These are phyloP conservation scores for Fragum sueziense DNA, from an alignment of 2,888 invertebrate species.

Conservation along the genomic window DNA sequence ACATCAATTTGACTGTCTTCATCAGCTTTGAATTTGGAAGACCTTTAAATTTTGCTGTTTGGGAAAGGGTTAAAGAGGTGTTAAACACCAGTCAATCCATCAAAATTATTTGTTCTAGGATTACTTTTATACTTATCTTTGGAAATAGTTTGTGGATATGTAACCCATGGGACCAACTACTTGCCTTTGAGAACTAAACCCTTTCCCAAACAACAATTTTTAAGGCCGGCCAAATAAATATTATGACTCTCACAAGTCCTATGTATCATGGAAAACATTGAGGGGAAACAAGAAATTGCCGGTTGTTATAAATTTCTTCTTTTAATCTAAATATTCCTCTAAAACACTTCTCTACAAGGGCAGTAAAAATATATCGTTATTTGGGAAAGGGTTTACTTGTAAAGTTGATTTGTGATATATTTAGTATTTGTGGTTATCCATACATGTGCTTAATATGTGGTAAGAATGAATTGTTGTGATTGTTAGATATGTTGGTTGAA, in stretches of 20 bases:
- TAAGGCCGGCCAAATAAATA: neutral
- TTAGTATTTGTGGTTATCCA: too few species aligned
- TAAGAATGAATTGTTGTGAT: too few species aligned
- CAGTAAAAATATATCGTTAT: neutral
- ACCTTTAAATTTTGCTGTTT: too few species aligned
- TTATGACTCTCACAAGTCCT: neutral
- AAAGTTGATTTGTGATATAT: too few species aligned
- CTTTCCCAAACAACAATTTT: neutral
- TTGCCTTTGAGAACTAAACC: neutral
- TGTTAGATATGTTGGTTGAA: too few species aligned
- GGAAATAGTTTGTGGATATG: neutral
- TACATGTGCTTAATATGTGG: too few species aligned
- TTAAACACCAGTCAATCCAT: neutral
- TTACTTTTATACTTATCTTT: neutral
- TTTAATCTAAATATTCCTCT: neutral
- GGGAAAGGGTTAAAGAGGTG: neutral
- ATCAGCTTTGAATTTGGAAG: too few species aligned
- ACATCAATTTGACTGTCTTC: too few species aligned
- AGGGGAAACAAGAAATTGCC: neutral
- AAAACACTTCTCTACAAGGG: neutral
- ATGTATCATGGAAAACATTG: neutral
- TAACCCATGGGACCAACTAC: neutral
- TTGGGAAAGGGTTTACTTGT: too few species aligned
- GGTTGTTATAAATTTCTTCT: neutral
- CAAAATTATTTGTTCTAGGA: neutral